Conservation (phyloP, 2,888 invertebrate species). For the Tetragonula carbonaria region DNA sequence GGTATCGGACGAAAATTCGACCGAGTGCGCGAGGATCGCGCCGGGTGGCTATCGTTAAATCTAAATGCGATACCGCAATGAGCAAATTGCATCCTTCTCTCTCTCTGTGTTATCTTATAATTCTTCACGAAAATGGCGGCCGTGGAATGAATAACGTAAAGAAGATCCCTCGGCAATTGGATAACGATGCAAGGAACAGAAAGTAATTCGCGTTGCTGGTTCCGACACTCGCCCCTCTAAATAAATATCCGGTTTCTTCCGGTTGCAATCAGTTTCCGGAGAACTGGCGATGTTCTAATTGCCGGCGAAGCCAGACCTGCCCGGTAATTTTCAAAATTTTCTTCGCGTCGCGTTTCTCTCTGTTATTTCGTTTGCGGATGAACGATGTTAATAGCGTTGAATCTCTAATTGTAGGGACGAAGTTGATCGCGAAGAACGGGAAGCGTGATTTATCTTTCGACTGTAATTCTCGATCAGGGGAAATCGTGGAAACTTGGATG, state of each 20-base stretch:
- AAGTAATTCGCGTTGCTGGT: background rate
- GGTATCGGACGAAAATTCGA: background rate
- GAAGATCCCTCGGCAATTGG: slow-evolving; percentile 16
- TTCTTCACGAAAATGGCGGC: slow-evolving; percentile 28
- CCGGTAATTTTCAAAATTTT: background rate
- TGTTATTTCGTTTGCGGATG: background rate
- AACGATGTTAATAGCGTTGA: background rate
- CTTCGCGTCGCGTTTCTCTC: background rate
- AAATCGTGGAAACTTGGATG: too few relatives aligned
- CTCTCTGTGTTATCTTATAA: slow-evolving; percentile 28
- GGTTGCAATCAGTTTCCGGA: background rate
- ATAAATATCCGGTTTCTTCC: background rate
- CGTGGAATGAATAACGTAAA: slow-evolving; percentile 20
- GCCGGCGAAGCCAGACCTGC: background rate
- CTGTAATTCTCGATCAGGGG: too few relatives aligned
- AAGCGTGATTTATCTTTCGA: too few relatives aligned
- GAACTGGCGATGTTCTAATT: background rate
- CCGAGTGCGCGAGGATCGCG: background rate
- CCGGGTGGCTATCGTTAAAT: slow-evolving; percentile 14
- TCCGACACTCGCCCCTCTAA: background rate
- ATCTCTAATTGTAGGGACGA: background rate
- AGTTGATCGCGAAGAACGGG: too few relatives aligned
- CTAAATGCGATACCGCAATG: slow-evolving; percentile 20
- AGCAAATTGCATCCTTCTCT: slow-evolving; percentile 22
- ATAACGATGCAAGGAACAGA: slow-evolving; percentile 22